phyloP scores from a whole-genome alignment of 2,888 invertebrate genomes.

The Lochmaea crataegi region DNA sequence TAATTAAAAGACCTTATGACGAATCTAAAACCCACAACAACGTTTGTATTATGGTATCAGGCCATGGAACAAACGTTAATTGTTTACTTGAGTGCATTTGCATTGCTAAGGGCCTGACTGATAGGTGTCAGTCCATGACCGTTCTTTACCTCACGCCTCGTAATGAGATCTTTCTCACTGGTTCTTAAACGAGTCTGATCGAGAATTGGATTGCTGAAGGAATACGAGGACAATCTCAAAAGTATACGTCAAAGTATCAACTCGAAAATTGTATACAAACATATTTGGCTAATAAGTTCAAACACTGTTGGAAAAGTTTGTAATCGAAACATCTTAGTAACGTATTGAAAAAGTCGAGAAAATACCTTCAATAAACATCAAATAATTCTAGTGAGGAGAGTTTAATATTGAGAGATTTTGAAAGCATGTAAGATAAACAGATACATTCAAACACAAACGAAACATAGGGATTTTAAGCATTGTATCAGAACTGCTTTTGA shows the following conservation, averaged over 20 bases:
- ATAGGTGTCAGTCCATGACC: slow-evolving; percentile 59
- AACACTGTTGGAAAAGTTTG: too few relatives aligned
- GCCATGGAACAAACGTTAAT: slow-evolving; percentile 51
- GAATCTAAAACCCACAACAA: slow-evolving; percentile 50
- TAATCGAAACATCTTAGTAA: too few relatives aligned
- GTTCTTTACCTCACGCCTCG: slow-evolving; percentile 53
- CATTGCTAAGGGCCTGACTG: slow-evolving; percentile 61
- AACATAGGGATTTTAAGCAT: too few relatives aligned
- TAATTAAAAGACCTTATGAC: slow-evolving; percentile 52
- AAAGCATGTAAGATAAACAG: too few relatives aligned
- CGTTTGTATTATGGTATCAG: slow-evolving; percentile 55
- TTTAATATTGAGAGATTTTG: too few relatives aligned
- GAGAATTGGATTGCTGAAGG: not conserved
- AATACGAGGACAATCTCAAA: not conserved
- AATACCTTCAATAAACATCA: too few relatives aligned
- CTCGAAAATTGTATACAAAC: not conserved
- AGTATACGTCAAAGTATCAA: not conserved
- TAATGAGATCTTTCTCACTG: slow-evolving; percentile 54
- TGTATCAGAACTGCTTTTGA: too few relatives aligned
- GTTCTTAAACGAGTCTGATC: slow-evolving; percentile 43
- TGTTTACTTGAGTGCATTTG: slow-evolving; percentile 57
- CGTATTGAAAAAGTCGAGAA: too few relatives aligned
- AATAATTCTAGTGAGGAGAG: too few relatives aligned
- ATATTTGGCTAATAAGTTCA: too few relatives aligned
- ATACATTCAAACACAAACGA: too few relatives aligned